phyloP scores from a whole-genome alignment of 2,113 vertebrate genomes.

The Passer domesticus region DNA sequence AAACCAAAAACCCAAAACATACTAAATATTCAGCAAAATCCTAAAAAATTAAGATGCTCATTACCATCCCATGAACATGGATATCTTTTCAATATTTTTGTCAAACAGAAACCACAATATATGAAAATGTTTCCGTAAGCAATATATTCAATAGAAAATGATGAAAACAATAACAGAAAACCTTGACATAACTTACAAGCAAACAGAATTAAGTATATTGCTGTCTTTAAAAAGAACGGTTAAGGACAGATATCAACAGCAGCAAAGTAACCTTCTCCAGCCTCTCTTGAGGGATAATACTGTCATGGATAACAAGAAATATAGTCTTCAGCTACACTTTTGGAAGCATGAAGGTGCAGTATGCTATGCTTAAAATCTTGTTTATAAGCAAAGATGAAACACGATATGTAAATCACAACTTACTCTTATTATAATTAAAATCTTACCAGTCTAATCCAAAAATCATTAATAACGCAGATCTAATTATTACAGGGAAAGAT shows the following conservation, averaged over 20 bases:
- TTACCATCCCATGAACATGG: not conserved
- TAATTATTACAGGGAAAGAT: not conserved
- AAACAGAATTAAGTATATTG: conserved; percentile 11
- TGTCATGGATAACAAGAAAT: conserved; percentile 20
- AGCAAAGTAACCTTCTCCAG: not conserved
- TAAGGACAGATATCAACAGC: not conserved
- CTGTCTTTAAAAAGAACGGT: not conserved
- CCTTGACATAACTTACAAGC: not conserved
- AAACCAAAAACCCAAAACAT: not conserved
- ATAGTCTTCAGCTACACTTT: not conserved
- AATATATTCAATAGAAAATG: conserved; percentile 26
- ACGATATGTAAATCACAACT: not conserved
- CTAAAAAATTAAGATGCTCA: not conserved
- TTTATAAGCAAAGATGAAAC: not conserved
- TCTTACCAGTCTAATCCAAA: not conserved
- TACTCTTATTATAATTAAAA: not conserved
- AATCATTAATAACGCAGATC: not conserved
- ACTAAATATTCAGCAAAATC: not conserved
- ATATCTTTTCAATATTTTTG: not conserved
- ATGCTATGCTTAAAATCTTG: not conserved
- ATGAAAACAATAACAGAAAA: conserved; percentile 30
- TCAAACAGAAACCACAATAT: not conserved
- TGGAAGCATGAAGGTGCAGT: not conserved
- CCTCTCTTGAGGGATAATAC: not conserved
- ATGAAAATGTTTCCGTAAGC: not conserved